These are phyloP conservation scores for Bovichtus variegatus DNA, from an alignment of 2,797 vertebrate species.

Conservation along the genomic window DNA sequence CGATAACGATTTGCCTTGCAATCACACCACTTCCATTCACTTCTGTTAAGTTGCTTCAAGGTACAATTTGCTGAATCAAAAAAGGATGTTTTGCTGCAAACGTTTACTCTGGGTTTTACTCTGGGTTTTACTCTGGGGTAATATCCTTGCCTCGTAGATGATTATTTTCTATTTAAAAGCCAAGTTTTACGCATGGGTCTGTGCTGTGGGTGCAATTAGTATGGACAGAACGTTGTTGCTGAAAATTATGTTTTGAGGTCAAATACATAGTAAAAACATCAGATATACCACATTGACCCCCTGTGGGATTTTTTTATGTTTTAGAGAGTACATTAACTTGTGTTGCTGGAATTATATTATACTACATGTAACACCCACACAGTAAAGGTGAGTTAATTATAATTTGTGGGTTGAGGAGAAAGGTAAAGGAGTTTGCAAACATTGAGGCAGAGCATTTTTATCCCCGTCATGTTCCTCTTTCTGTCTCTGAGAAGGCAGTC, in stretches of 20 bases:
- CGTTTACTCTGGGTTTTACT: conserved; percentile 58
- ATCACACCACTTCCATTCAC: conserved; percentile 57
- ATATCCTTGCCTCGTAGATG: conserved; percentile 53
- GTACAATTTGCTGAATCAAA: conserved; percentile 69
- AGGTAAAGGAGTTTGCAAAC: conserved; percentile 54
- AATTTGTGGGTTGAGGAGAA: conserved; percentile 54
- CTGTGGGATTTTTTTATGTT: conserved; percentile 52
- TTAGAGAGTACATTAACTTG: conserved; percentile 48
- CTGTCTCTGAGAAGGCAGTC: conserved; percentile 35
- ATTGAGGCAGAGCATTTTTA: conserved; percentile 35
- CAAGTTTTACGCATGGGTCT: conserved; percentile 45
- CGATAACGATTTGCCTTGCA: conserved; percentile 67
- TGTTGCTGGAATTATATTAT: conserved; percentile 56
- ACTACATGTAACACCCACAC: conserved; percentile 46
- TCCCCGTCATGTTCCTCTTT: conserved; percentile 34
- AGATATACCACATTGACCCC: conserved; percentile 47
- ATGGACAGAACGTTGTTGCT: conserved; percentile 46
- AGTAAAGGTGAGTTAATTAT: conserved; percentile 57
- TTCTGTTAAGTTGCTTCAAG: conserved; percentile 63
- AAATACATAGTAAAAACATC: conserved; percentile 61
- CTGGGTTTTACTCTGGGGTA: conserved; percentile 65
- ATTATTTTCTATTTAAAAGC: conserved; percentile 65
- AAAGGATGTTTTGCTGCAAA: conserved; percentile 63
- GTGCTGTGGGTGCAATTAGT: conserved; percentile 60
- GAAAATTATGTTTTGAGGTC: conserved; percentile 67